Evolutionary conservation across 2,797 vertebrate genomes (phyloP), one percentile per base, ranked within the genome.

Genomic region (Podarcis siculus): DNA sequence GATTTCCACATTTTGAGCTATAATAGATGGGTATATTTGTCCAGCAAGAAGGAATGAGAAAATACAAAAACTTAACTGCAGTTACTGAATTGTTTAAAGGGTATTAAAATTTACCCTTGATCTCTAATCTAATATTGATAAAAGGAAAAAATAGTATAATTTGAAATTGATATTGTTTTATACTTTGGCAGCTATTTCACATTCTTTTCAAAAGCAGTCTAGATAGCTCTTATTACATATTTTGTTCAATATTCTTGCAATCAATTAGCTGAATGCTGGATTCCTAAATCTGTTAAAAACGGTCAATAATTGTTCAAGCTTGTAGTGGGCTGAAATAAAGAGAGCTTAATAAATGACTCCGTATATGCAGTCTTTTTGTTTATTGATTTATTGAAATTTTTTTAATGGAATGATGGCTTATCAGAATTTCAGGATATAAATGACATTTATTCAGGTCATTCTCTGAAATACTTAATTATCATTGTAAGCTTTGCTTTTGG

Each of bases 1-100:
- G 79, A 2, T 80, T 88, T 94, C 85, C 79, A 78, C 27, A 42
- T 85, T 83, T 86, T 80, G 79, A 66, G 64, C 64, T 77, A 67
- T 35, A 85, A 71, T 55, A 84, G 58, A 73, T 58, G 39, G 80
- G 25, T 83, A 72, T 49, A 55, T 37, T 80, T 71, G 32, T 23
- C 25, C 42, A n/a, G 13, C 61, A 67, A 37, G 42, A 64, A 3
- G 3, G 49, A 64, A 1, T 12, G 5, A 3, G 37, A 39, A 0
- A 2, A 69, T n/a, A 39, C 39, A 2, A 1, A 66, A 2, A 61
- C 49, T n/a, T 45, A 2, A 15, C 21, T 19, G 13, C 49, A 4
- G 37, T 21, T 67, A 0, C 55, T 8, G 1, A 2, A 1, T 1
- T 15, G 32, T 49, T 64, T 35, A 67, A 73, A 67, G 80, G 42